Evolutionary conservation across 2,888 invertebrate genomes (phyloP), one percentile per base, ranked within the genome.

Genomic region (Ptilodon capucinus): DNA sequence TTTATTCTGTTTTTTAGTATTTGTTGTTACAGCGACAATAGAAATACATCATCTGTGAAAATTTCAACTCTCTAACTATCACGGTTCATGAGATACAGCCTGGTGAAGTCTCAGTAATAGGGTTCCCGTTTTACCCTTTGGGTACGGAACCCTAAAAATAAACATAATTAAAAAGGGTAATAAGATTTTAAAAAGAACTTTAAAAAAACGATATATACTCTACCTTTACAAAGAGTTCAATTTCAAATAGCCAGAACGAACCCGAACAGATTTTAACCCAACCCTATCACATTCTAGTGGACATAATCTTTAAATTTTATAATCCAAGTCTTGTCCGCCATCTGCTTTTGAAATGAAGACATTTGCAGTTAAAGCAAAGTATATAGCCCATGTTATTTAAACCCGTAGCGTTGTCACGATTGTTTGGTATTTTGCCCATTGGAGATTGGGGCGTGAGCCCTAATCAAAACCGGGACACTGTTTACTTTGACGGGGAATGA

Each of bases 221-320:
- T 7, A 23, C 8, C 8, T 25, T 4, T 9, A 9, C n/a, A 28
- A 28, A 28, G 11, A 28, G n/a, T 28, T 4, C 2, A 28, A 28
- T 28, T 28, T n/a, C 28, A n/a, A 13, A 38, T 7, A 19, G 3
- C 17, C 38, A 38, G 34, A 14, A 32, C 14, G 32, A 13, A 2
- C 17, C 17, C 17, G 4, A 35, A 35, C 17, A 17, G 32, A 32
- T 32, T 35, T 11, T 2, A 35, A 17, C 17, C 17, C 35, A 9
- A 17, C 39, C 21, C 16, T 47, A 53, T 51, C 41, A 53, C 51
- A 47, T 46, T 49, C 51, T 60, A 58, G 44, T 19, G 47, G 48
- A 48, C 54, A 59, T 66, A 59, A 65, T 55, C 59, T 51, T 66
- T 55, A 65, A 62, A 66, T 66, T 66, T 64, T 66, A 64, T 62